Conservation (phyloP, 2,113 vertebrate genomes). For the Rousettus leschenaultii region DNA sequence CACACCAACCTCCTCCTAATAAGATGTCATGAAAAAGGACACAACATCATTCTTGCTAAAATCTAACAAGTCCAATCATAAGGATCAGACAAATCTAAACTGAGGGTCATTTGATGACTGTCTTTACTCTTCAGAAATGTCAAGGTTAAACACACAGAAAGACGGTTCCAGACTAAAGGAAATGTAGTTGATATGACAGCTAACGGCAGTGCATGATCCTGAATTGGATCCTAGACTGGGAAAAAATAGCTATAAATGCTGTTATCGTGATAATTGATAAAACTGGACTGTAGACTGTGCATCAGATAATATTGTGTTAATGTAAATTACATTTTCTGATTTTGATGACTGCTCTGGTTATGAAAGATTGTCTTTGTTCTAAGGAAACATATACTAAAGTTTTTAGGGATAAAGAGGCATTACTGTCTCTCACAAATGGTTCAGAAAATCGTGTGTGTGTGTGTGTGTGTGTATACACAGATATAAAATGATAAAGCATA, state of each 20-base stretch:
- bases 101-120: neutral
- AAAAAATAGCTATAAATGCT: neutral
- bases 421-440: neutral
- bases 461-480: neutral
- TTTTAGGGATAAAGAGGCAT: neutral
- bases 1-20: neutral
- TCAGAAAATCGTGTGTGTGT: neutral
- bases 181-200: neutral
- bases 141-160: neutral
- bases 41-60: neutral
- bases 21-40: neutral
- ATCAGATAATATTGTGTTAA: neutral
- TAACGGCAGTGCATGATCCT: neutral
- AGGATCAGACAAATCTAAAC: neutral
- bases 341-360: neutral
- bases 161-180: neutral
- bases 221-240: neutral
- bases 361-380: neutral
- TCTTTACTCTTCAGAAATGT: neutral
- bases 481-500: neutral
- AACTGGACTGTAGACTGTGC: neutral
- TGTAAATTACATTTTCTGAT: neutral
- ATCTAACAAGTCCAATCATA: neutral
- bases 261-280: neutral
- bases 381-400: neutral